Conservation (phyloP, 1,140 invertebrate genomes). For the Lepidurus couesii region DNA sequence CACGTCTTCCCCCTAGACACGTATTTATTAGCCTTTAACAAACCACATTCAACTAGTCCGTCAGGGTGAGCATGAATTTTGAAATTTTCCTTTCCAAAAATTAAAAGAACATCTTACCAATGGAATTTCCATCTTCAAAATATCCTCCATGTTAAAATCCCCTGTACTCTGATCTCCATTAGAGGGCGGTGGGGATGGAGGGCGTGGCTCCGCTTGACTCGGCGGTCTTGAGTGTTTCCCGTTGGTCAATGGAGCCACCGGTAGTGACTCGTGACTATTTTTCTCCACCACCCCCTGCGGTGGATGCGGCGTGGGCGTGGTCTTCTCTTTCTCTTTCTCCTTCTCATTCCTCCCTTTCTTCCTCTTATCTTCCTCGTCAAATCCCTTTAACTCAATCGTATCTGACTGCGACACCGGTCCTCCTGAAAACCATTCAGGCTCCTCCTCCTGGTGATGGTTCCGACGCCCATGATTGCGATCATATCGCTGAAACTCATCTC, state of each 20-base stretch:
- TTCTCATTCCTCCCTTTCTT: constrained; percentile 33
- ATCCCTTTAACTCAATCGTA: constrained; percentile 86
- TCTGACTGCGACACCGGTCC: constrained; percentile 84
- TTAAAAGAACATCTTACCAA: constrained; percentile 46
- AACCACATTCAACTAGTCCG: no score
- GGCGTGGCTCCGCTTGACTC: background rate
- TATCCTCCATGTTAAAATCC: constrained; percentile 66
- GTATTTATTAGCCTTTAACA: background rate
- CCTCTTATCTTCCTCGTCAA: constrained; percentile 57
- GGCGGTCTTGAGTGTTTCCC: background rate
- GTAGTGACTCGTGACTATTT: background rate
- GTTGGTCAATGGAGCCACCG: background rate
- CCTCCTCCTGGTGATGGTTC: constrained; percentile 40
- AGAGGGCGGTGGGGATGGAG: background rate
- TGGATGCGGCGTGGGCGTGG: constrained; percentile 38
- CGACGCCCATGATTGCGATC: constrained; percentile 11
- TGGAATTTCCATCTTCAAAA: constrained; percentile 59
- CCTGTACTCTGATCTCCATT: constrained; percentile 25
- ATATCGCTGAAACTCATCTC: background rate
- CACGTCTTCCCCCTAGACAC: constrained; percentile 51
- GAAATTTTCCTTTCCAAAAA: constrained; percentile 29
- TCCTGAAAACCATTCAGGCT: constrained; percentile 64
- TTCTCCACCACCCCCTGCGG: background rate
- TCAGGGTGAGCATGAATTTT: background rate
- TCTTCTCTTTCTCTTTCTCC: constrained; percentile 43